Percentiles rank a stretch among this genome's conserved stretches.
These are phyloP conservation scores for Chlorops oryzae DNA, from an alignment of 1,140 invertebrate genomes.

Conservation along the genomic window DNA sequence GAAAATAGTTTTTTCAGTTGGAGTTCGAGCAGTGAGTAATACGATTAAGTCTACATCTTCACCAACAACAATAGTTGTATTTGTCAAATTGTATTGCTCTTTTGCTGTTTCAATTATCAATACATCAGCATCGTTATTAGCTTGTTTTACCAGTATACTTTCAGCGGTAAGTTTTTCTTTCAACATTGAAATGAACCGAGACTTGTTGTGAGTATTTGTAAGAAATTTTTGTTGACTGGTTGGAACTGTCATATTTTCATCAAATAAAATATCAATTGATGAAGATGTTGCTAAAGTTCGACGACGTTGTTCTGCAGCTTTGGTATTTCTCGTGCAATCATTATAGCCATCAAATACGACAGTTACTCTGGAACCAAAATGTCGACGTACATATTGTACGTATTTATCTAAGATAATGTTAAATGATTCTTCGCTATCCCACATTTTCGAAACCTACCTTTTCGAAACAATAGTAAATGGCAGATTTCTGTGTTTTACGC, in stretches of 20 bases:
- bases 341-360: constrained; percentile 36
- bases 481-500: constrained; percentile 42
- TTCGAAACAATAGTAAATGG: constrained; percentile 36
- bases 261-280: no score
- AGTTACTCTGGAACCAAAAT: constrained; percentile 27
- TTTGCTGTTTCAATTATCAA: neutral
- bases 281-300: no score
- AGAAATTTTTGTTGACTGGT: no score
- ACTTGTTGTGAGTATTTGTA: no score
- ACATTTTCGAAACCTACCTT: constrained; percentile 23
- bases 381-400: constrained; percentile 18
- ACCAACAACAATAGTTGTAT: neutral
- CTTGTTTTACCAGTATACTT: no score
- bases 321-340: constrained; percentile 5
- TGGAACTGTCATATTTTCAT: no score
- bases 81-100: neutral
- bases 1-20: no score
- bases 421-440: constrained; percentile 36
- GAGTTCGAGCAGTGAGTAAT: neutral
- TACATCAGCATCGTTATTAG: no score
- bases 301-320: no score
- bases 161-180: no score
- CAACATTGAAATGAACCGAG: no score
- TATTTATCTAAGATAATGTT: constrained; percentile 27
- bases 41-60: neutral